phyloP scores from a whole-genome alignment of 2,888 invertebrate genomes.

The Tipula unca region DNA sequence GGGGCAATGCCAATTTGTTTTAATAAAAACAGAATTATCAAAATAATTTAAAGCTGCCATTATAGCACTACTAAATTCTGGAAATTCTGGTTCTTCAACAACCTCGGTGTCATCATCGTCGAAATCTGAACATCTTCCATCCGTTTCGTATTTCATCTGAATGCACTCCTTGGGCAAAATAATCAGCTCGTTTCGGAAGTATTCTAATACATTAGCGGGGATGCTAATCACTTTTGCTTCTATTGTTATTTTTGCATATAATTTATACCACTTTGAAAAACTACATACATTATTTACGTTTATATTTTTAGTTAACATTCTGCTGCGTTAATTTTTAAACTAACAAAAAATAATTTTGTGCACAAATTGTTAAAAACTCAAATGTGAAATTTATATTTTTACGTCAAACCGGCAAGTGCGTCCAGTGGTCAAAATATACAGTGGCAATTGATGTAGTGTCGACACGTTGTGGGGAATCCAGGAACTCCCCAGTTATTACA shows the following conservation, averaged over 20 bases:
- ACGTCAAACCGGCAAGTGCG: neutral
- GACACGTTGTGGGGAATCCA: too few species aligned
- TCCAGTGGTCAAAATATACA: too few species aligned
- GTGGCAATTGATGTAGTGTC: too few species aligned
- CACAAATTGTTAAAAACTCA: neutral
- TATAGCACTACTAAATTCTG: constrained; percentile 26
- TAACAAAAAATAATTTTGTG: neutral
- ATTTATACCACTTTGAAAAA: constrained; percentile 25
- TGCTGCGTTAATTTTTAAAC: neutral
- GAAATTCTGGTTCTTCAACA: constrained; percentile 26
- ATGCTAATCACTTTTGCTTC: constrained; percentile 23
- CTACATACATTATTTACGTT: constrained; percentile 23
- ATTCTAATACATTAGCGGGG: constrained; percentile 25
- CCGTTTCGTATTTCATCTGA: neutral
- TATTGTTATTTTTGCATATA: constrained; percentile 26
- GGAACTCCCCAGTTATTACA: too few species aligned
- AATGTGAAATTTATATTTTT: neutral
- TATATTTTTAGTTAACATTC: neutral
- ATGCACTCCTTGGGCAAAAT: constrained; percentile 28
- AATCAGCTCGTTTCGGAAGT: constrained; percentile 26
- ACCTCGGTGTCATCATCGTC: constrained; percentile 24
- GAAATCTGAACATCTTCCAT: constrained; percentile 21
- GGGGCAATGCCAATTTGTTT: constrained; percentile 28
- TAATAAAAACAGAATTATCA: constrained; percentile 24
- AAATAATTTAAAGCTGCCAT: constrained; percentile 21